Evolutionary conservation across 53 echinoderm and acorn worm genomes (phyloP).

Genomic region (Holothuria leucospilota): DNA sequence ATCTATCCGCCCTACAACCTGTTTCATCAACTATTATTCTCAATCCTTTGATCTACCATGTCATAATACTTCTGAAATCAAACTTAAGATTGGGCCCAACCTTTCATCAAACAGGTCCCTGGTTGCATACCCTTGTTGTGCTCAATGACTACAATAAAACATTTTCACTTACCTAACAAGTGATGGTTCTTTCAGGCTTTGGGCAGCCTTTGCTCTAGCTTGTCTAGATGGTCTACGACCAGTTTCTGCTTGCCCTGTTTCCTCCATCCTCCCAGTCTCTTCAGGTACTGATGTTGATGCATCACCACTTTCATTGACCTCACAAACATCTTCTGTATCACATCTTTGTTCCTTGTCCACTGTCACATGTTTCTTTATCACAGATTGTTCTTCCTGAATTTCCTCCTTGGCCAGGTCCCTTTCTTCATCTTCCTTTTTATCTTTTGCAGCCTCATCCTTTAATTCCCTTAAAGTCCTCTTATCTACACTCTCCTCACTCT

Average conservation of each 20-base stretch:
- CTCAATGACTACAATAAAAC: too few relatives aligned
- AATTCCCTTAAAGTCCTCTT: background rate
- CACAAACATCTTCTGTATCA: slow-evolving; percentile 7
- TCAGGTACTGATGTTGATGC: background rate
- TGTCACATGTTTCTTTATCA: background rate
- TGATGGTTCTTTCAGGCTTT: slow-evolving; percentile 28
- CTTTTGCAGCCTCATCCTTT: background rate
- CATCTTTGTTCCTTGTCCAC: background rate
- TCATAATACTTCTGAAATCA: too few relatives aligned
- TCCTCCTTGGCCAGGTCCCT: too few relatives aligned
- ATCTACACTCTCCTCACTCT: background rate
- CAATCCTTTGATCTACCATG: too few relatives aligned
- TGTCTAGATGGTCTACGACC: slow-evolving; percentile 30
- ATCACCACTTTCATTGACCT: slow-evolving; percentile 8
- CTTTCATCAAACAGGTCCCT: too few relatives aligned
- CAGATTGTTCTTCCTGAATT: background rate
- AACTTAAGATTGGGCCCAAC: too few relatives aligned
- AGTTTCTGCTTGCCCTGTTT: background rate
- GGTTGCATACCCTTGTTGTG: too few relatives aligned
- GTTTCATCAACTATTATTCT: too few relatives aligned
- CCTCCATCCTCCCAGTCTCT: background rate
- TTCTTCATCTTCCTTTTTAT: background rate
- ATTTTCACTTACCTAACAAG: slow-evolving; percentile 1
- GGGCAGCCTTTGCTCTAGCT: slow-evolving; percentile 34
- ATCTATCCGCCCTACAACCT: too few relatives aligned